phyloP scores from a whole-genome alignment of 2,113 vertebrate species.

The Macquaria ambigua region DNA sequence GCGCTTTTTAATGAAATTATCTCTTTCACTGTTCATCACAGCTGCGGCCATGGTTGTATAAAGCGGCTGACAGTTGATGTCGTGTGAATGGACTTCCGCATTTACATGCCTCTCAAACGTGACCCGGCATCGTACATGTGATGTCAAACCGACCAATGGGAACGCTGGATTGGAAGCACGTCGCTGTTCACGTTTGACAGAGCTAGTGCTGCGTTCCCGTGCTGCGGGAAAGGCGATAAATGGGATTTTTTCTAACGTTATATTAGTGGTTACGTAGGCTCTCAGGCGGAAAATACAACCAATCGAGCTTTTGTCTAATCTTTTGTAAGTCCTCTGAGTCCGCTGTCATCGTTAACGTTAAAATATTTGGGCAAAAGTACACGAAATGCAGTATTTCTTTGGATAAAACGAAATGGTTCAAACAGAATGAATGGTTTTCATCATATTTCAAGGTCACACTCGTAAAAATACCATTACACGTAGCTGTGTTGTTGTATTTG shows the following conservation, averaged over 20 bases:
- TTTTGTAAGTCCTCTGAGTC: fast-evolving
- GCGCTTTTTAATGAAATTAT: neutral
- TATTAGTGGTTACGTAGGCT: fast-evolving
- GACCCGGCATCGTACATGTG: conserved; percentile 37
- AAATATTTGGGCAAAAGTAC: fast-evolving
- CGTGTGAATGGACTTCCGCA: conserved; percentile 48
- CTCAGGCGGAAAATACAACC: fast-evolving
- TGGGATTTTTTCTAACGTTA: neutral
- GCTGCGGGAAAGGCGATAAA: fast-evolving
- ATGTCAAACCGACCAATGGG: conserved; percentile 56
- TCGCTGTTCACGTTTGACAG: conserved; percentile 46
- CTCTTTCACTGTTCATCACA: neutral
- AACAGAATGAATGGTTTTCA: fast-evolving
- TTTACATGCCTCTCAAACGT: conserved; percentile 78
- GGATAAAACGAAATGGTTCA: fast-evolving
- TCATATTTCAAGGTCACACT: neutral
- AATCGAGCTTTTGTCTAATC: fast-evolving
- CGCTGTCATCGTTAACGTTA: fast-evolving
- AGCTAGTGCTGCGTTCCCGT: neutral
- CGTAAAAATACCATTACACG: neutral
- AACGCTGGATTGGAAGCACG: neutral
- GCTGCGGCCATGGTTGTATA: too few species aligned
- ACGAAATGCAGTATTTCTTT: too few species aligned
- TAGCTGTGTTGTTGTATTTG: fast-evolving
- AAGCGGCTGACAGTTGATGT: too few species aligned